A percentile compares a stretch with the other conserved stretches of the same genome.
These are phyloP conservation scores for Eumacrocentrus americanus DNA, from an alignment of 2,888 invertebrate genomes.

Conservation along the genomic window DNA sequence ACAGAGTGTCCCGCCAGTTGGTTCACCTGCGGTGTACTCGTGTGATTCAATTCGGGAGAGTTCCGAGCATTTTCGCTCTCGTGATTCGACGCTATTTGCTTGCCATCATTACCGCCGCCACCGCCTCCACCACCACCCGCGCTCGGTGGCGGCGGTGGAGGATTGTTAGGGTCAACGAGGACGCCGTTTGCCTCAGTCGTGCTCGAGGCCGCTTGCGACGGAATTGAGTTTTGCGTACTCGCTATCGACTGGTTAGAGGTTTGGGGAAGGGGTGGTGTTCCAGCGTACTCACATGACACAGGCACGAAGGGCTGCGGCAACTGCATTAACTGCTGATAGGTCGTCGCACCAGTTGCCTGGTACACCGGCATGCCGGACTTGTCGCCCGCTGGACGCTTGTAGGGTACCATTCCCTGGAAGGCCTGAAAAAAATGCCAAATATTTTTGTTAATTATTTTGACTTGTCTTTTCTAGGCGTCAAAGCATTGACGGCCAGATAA, in stretches of 20 bases:
- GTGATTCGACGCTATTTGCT: constrained; percentile 49
- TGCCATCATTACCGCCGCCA: constrained; percentile 31
- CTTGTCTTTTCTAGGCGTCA: too few relatives aligned
- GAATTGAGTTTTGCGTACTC: constrained; percentile 51
- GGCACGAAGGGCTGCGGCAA: constrained; percentile 95
- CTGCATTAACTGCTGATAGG: constrained; percentile 95
- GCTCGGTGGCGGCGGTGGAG: constrained; percentile 56
- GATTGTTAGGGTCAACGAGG: constrained; percentile 60
- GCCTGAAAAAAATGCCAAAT: constrained; percentile 77
- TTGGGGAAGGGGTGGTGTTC: constrained; percentile 69
- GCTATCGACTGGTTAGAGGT: constrained; percentile 62
- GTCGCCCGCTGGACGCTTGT: constrained; percentile 94
- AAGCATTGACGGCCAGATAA: too few relatives aligned
- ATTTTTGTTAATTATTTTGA: too few relatives aligned
- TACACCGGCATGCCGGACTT: constrained; percentile 96
- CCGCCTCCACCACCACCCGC: constrained; percentile 37
- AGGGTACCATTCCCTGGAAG: constrained; percentile 94
- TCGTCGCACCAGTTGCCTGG: constrained; percentile 84
- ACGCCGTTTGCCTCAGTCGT: constrained; percentile 42
- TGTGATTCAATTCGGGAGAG: constrained; percentile 60
- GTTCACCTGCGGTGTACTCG: constrained; percentile 45
- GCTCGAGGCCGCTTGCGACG: constrained; percentile 36
- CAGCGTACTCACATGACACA: constrained; percentile 98
- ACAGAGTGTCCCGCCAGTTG: constrained; percentile 35
- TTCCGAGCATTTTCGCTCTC: constrained; percentile 54